These are phyloP conservation scores for Microcaecilia unicolor DNA, from an alignment of 2,797 vertebrate genomes.

Conservation along the genomic window DNA sequence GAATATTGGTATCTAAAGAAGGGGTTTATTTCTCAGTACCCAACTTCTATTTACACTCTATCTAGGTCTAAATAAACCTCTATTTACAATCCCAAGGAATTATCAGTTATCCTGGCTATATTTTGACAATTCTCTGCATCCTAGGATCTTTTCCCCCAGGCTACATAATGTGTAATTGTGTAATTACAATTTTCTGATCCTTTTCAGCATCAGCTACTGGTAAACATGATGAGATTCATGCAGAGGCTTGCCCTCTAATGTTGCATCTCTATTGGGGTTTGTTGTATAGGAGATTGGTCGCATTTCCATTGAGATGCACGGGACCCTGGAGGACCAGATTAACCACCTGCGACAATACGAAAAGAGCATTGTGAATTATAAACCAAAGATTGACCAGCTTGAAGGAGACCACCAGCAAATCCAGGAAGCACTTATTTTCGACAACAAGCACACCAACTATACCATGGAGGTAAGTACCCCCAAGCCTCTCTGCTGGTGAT, in stretches of 20 bases:
- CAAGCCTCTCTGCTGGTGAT: not conserved
- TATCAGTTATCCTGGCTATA: too few species aligned
- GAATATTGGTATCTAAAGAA: too few species aligned
- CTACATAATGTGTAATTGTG: not conserved
- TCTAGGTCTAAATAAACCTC: too few species aligned
- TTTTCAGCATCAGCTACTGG: conserved; percentile 8
- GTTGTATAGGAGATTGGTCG: conserved; percentile 81
- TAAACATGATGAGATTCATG: conserved; percentile 2
- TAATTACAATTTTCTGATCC: conserved; percentile 10
- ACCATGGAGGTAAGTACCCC: conserved; percentile 81
- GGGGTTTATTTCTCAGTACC: too few species aligned
- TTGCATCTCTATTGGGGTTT: conserved; percentile 3
- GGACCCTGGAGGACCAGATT: conserved; percentile 92
- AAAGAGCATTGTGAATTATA: conserved; percentile 95
- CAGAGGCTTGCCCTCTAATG: conserved; percentile 4
- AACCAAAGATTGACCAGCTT: conserved; percentile 96
- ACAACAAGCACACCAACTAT: conserved; percentile 98
- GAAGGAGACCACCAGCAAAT: conserved; percentile 94
- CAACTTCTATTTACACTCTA: too few species aligned
- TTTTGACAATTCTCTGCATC: too few species aligned
- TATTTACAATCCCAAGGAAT: too few species aligned
- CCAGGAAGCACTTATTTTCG: conserved; percentile 93
- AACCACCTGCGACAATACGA: conserved; percentile 88
- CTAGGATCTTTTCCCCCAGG: not conserved
- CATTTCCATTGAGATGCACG: conserved; percentile 97